phyloP scores from a whole-genome alignment of 1,140 invertebrate genomes.

The Pectinophora gossypiella region DNA sequence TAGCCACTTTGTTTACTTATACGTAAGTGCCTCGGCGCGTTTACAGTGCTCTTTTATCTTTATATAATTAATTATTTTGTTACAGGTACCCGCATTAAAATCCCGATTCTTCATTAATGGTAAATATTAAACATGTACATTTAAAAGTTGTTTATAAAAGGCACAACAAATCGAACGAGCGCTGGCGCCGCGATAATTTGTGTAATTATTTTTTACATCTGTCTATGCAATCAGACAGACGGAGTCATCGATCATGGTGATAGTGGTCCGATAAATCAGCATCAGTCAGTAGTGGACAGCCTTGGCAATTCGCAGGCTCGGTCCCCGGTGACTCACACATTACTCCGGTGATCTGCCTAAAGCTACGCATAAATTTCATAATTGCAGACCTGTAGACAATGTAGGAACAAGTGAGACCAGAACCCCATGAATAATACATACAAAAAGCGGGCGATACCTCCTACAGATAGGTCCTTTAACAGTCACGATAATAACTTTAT shows the following conservation, averaged over 20 bases:
- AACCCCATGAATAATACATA: constrained; percentile 60
- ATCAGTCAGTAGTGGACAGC: constrained; percentile 57
- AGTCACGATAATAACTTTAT: constrained; percentile 32
- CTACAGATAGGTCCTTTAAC: constrained; percentile 28
- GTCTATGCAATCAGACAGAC: constrained; percentile 20
- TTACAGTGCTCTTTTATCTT: too few relatives aligned
- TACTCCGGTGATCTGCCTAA: constrained; percentile 51
- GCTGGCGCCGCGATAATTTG: background rate
- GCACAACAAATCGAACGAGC: background rate
- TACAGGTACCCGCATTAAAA: too few relatives aligned
- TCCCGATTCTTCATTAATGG: too few relatives aligned
- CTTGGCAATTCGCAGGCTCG: constrained; percentile 41
- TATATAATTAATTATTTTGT: too few relatives aligned
- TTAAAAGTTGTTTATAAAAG: background rate
- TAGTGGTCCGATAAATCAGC: constrained; percentile 58
- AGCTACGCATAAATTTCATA: constrained; percentile 64
- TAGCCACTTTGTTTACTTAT: too few relatives aligned
- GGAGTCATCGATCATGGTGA: constrained; percentile 60
- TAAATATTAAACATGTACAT: too few relatives aligned
- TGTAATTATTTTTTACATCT: constrained; percentile 1
- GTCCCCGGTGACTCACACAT: constrained; percentile 47
- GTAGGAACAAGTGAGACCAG: constrained; percentile 48
- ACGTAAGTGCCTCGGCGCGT: too few relatives aligned
- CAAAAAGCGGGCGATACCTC: constrained; percentile 38
- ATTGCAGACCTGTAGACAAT: constrained; percentile 66